Percentiles rank a stretch among this genome's conserved stretches.
These are phyloP conservation scores for Drosophila oshimai DNA, from an alignment of 1,140 invertebrate genomes.

Conservation along the genomic window DNA sequence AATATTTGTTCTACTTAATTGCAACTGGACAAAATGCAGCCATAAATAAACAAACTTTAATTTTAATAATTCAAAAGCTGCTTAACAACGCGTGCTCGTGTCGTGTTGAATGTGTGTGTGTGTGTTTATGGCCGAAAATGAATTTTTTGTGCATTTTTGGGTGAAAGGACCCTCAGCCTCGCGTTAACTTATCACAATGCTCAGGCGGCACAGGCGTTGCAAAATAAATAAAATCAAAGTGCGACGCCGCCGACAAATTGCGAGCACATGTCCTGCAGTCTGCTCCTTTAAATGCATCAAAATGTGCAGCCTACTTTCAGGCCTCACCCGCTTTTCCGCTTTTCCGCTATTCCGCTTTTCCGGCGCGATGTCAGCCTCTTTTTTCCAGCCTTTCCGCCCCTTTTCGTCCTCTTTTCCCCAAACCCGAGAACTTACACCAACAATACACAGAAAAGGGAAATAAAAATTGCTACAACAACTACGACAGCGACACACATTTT, in stretches of 20 bases:
- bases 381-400: background rate
- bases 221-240: conserved; percentile 9
- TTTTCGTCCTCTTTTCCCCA: background rate
- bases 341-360: background rate
- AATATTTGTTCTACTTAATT: background rate
- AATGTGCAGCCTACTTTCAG: conserved; percentile 62
- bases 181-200: conserved; percentile 4
- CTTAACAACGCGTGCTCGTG: too few species aligned
- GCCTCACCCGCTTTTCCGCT: conserved; percentile 1
- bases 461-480: conserved; percentile 40
- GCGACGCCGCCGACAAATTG: background rate
- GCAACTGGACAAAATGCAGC: background rate
- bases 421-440: background rate
- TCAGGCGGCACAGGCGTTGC: background rate
- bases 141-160: background rate
- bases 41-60: background rate
- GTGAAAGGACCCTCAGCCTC: background rate
- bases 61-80: background rate
- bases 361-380: too few species aligned
- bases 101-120: background rate
- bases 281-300: conserved; percentile 55
- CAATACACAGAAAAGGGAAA: background rate
- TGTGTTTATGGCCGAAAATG: background rate
- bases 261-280: conserved; percentile 14
- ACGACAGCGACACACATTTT: conserved; percentile 73